These are phyloP conservation scores for Dasyurus viverrinus DNA, from an alignment of 2,113 vertebrate genomes.

Conservation along the genomic window DNA sequence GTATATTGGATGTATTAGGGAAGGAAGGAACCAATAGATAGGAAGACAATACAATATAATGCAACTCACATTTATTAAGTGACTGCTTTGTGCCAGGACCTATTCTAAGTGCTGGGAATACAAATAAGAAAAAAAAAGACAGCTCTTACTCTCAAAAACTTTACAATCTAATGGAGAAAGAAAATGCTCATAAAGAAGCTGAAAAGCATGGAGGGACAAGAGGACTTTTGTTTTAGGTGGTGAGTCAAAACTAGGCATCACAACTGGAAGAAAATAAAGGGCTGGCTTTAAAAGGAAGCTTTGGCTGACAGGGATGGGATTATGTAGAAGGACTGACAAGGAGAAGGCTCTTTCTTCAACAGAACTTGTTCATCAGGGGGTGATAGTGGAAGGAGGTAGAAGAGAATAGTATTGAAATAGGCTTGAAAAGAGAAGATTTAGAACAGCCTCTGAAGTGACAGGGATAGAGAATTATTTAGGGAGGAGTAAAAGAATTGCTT, in stretches of 20 bases:
- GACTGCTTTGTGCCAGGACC: background rate
- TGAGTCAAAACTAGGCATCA: background rate
- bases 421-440: background rate
- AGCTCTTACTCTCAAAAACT: too few species aligned
- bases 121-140: background rate
- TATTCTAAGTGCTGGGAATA: background rate
- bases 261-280: background rate
- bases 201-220: background rate
- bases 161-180: background rate
- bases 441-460: background rate
- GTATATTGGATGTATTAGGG: background rate
- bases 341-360: background rate
- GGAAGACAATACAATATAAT: background rate
- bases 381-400: background rate
- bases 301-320: too few species aligned
- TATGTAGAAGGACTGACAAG: too few species aligned
- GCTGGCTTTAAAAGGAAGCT: background rate
- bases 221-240: background rate
- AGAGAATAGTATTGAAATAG: background rate
- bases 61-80: background rate
- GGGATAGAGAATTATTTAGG: background rate
- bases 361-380: background rate
- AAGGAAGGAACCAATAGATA: background rate
- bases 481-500: background rate
- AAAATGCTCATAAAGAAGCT: background rate